Conservation (phyloP, 1,140 invertebrate genomes). For the Aphis gossypii region DNA sequence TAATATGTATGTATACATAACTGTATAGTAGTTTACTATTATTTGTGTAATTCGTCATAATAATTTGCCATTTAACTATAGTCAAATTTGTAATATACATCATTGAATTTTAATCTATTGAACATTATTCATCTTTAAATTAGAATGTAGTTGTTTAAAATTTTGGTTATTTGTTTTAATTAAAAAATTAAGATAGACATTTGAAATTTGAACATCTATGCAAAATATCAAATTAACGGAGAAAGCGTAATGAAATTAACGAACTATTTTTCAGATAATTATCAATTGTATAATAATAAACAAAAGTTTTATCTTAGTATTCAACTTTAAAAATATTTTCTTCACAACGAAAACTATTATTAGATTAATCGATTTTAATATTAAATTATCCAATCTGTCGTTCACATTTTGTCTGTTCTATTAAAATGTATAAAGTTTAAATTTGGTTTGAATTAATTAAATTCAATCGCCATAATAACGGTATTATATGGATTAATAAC, state of each 20-base stretch:
- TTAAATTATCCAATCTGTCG: constrained; percentile 3
- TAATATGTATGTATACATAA: not conserved
- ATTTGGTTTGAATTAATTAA: not conserved
- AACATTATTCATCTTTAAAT: no score
- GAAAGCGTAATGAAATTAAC: not conserved
- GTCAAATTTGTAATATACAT: not conserved
- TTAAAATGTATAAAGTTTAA: not conserved
- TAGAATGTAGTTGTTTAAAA: not conserved
- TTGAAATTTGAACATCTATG: not conserved
- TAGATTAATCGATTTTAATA: constrained; percentile 19
- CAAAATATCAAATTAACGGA: not conserved
- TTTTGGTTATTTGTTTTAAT: not conserved
- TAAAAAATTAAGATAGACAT: not conserved
- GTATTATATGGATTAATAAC: not conserved
- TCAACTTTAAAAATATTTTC: not conserved
- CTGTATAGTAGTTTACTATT: not conserved
- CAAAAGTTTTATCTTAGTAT: not conserved
- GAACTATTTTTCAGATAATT: not conserved
- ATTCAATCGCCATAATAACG: not conserved
- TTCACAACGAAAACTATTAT: not conserved
- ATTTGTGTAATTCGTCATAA: not conserved
- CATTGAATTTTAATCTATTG: not conserved
- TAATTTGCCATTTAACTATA: not conserved
- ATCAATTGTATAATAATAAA: constrained; percentile 19
- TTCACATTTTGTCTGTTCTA: not conserved